phyloP scores from a whole-genome alignment of 2,797 vertebrate species.

The Acipenser oxyrinchus region DNA sequence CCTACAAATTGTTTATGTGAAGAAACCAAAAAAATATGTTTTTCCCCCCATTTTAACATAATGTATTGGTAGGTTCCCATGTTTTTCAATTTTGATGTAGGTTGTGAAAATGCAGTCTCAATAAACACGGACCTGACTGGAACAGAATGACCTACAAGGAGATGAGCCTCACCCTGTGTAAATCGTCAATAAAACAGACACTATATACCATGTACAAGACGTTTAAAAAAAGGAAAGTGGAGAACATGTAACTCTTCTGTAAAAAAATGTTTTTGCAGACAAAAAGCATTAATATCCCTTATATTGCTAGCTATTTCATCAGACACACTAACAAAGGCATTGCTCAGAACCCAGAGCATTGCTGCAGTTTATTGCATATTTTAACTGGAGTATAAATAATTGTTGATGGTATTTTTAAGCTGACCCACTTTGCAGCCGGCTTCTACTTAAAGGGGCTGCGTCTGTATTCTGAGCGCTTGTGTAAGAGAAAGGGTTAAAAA shows the following conservation, averaged over 20 bases:
- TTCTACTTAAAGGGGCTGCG: slow-evolving; percentile 60
- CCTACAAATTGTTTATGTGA: too few relatives aligned
- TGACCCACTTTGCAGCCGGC: slow-evolving; percentile 67
- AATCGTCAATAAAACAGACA: too few relatives aligned
- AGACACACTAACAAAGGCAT: slow-evolving; percentile 34
- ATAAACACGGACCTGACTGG: too few relatives aligned
- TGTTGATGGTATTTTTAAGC: slow-evolving; percentile 72
- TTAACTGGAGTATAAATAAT: slow-evolving; percentile 62
- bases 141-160: too few relatives aligned
- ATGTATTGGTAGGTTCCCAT: too few relatives aligned
- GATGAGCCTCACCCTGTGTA: too few relatives aligned
- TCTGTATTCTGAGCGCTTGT: slow-evolving; percentile 15
- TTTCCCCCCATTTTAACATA: too few relatives aligned
- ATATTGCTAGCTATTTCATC: slow-evolving; percentile 34
- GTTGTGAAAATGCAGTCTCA: too few relatives aligned
- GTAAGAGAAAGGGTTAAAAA: neutral
- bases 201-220: too few relatives aligned
- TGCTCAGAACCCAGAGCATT: slow-evolving; percentile 20
- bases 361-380: slow-evolving; percentile 60
- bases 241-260: slow-evolving; percentile 9
- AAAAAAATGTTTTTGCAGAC: too few relatives aligned
- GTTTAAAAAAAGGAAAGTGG: slow-evolving; percentile 16
- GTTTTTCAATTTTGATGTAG: too few relatives aligned
- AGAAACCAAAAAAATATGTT: too few relatives aligned
- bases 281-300: neutral